Conservation (phyloP, 2,797 vertebrate genomes). For the Austrolebias charrua region DNA sequence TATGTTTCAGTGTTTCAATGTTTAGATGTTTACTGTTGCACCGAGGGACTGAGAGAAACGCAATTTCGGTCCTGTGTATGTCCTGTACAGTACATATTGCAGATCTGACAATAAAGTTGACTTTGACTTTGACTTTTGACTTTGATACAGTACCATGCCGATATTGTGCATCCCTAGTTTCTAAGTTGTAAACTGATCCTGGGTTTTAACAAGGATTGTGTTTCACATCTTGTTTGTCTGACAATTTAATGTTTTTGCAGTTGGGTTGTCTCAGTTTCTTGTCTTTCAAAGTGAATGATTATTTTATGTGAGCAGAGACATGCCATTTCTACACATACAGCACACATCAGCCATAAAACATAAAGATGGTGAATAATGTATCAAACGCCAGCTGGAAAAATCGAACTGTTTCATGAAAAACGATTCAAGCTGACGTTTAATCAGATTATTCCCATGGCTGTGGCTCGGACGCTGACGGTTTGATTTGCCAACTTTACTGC, state of each 20-base stretch:
- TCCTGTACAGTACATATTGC: too few relatives aligned
- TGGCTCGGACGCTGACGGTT: slow-evolving; percentile 29
- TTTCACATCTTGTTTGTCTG: slow-evolving; percentile 13
- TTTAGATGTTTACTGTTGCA: too few relatives aligned
- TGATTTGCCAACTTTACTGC: slow-evolving; percentile 47
- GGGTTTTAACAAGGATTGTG: too few relatives aligned
- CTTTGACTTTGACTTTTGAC: too few relatives aligned
- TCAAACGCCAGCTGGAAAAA: slow-evolving; percentile 5
- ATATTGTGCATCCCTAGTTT: too few relatives aligned
- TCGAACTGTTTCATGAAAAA: slow-evolving; percentile 6
- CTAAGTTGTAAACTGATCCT: too few relatives aligned
- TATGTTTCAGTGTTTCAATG: too few relatives aligned
- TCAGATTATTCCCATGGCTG: slow-evolving; percentile 21
- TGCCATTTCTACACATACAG: slow-evolving; percentile 23
- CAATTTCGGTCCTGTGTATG: too few relatives aligned
- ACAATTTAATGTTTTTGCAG: background rate
- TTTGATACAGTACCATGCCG: too few relatives aligned
- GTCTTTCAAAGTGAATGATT: slow-evolving; percentile 1
- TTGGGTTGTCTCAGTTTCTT: background rate
- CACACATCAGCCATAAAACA: slow-evolving; percentile 13
- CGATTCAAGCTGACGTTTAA: slow-evolving; percentile 15
- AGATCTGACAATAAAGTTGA: too few relatives aligned
- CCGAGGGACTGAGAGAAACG: too few relatives aligned
- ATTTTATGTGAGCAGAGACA: slow-evolving; percentile 7
- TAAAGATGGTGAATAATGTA: background rate